Base-by-base conservation (phyloP, 1,140 invertebrate species). In the Drosophila triauraria region DNA sequence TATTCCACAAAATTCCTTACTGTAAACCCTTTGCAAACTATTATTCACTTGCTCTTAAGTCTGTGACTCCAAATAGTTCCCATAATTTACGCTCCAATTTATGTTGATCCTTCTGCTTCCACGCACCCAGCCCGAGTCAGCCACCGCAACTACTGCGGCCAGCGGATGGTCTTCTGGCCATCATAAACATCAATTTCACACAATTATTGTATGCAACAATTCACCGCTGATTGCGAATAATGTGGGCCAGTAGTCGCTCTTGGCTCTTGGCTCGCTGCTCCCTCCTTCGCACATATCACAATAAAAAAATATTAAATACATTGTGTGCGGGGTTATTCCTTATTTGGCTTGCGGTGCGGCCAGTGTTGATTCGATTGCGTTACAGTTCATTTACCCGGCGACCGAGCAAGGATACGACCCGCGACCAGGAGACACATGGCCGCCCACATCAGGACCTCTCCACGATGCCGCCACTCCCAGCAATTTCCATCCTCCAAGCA, bases 331-430 rank as follows among this genome's bases (percentile, higher is more conserved):
- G 32, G 25, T 62, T 58, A 48, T 50, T 70, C 44, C 78, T 74
- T 20, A 50, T 44, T 46, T 63, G 59, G 61, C 48, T 82, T 77
- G 71, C 61, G 54, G 74, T 75, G 81, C 46, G 68, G 67, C 53
- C 67, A 72, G 70, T 72, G 68, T 85, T 90, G 80, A 86, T 91
- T 91, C 91, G 88, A 91, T 91, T 91, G 88, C 88, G 75, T 82
- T 85, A 91, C 88, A 91, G 88, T 91, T 91, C 88, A 91, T 91
- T 91, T 91, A 91, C 86, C 82, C 85, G 71, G 35, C 13, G n/a
- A 53, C 47, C 48, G 10, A 20, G 32, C 53, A 56, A 56, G 53
- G 53, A 54, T 54, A 27, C 44, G 27, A 50, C 46, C 12, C 50
- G 25, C 44, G 25, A 23, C 38, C 46, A 20, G 38, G 62, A 65